Percentiles rank a stretch among this genome's conserved stretches.
Evolutionary conservation across 2,113 vertebrate species (phyloP).

Genomic region (Capreolus pygargus): DNA sequence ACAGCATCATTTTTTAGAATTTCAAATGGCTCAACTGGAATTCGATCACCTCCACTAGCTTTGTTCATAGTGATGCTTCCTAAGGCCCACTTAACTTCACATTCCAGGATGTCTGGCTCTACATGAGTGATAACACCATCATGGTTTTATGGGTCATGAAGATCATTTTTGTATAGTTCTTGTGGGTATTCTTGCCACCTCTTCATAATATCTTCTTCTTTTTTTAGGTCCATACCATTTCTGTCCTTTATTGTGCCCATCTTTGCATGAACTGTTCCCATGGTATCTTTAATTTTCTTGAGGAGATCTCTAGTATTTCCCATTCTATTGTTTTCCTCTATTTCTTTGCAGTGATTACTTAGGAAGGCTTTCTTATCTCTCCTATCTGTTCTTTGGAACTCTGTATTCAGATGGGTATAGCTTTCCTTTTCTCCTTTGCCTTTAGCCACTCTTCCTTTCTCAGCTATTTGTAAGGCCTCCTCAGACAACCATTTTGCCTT

Average conservation of each 20-base stretch:
- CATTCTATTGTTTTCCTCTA: background rate
- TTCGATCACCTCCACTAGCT: background rate
- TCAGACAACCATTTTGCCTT: background rate
- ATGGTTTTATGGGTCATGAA: background rate
- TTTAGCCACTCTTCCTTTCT: background rate
- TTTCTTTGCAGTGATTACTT: background rate
- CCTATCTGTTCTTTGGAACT: background rate
- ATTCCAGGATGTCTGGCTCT: background rate
- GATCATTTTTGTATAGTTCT: background rate
- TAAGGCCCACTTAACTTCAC: background rate
- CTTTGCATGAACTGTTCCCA: background rate
- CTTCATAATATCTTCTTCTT: background rate
- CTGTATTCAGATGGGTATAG: background rate
- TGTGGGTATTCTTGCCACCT: background rate
- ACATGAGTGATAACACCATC: accelerated
- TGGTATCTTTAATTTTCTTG: background rate
- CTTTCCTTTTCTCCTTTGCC: background rate
- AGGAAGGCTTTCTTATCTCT: background rate
- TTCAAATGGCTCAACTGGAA: background rate
- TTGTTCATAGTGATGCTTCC: background rate
- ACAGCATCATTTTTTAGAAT: background rate
- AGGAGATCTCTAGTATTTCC: background rate
- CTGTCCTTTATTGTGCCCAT: background rate
- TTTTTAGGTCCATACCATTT: background rate
- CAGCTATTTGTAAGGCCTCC: background rate